Evolutionary conservation across 1,140 invertebrate genomes (phyloP).

Genomic region (Gonioctena quinquepunctata): DNA sequence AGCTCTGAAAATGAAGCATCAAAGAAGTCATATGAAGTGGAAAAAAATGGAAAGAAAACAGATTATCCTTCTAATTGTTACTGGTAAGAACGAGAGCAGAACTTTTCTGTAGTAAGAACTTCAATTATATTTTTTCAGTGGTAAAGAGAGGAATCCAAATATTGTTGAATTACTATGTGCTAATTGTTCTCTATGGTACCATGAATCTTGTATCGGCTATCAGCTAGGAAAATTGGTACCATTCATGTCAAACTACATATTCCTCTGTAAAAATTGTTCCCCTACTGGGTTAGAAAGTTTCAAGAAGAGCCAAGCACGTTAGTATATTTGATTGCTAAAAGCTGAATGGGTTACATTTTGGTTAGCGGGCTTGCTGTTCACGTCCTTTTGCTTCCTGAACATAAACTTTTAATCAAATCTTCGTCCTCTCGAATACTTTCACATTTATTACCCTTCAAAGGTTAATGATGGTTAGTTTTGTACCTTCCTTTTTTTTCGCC

Average conservation of each 20-base stretch:
- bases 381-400: no score
- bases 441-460: no score
- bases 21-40: not conserved
- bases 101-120: not conserved
- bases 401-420: not conserved
- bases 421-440: no score
- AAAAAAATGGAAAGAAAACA: not conserved
- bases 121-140: constrained; percentile 66
- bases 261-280: constrained; percentile 95
- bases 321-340: constrained; percentile 55
- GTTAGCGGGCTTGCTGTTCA: no score
- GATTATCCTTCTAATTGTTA: not conserved
- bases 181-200: constrained; percentile 88
- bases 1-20: not conserved
- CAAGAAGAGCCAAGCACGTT: constrained; percentile 89
- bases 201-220: constrained; percentile 89
- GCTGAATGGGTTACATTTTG: no score
- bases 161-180: constrained; percentile 89
- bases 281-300: constrained; percentile 87
- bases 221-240: constrained; percentile 89
- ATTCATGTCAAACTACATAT: constrained; percentile 95
- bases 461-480: no score
- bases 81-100: not conserved
- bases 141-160: constrained; percentile 89
- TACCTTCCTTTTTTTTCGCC: no score